Evolutionary conservation across 2,888 invertebrate species (phyloP), one percentile per base, ranked within the genome.

Genomic region (Craniophora ligustri): DNA sequence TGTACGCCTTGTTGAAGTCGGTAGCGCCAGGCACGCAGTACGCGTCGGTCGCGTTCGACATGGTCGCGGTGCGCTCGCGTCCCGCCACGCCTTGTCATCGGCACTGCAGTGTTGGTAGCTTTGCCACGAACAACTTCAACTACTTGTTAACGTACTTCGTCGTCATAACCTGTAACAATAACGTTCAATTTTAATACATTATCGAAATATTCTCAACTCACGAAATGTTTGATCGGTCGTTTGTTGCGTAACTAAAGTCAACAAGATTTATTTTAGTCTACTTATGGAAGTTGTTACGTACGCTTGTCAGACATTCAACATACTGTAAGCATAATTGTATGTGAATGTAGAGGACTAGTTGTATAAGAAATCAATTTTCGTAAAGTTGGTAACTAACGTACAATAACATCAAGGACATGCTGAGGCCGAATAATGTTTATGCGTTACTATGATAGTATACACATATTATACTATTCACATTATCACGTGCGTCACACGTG

Each of bases 1-100:
- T 94, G 90, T 97, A 98, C 50, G 94, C 94, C 71, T 86, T 91
- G 79, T 95, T 94, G 82, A 96, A 96, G 60, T 92, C 84, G 63
- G 93, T 93, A 67, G 96, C 90, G 66, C 95, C 94, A 48, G 93
- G 87, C 74, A 94, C 94, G 83, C 95, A 95, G 76, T 90, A 91
- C 63, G 91, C 91, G 66, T 89, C 91, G 47, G 91, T 91, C 67
- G 76, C 82, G 82, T 91, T 91, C 67, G 87, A 81, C 92, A 87
- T 88, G 75, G 68, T 86, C 69, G 63, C 72, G 67, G 68, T 76
- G 59, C 68, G 61, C 72, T 75, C 69, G 71, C 49, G 67, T 53
- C 42, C 63, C 46, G 51, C 70, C 60, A 61, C 53, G 67, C 55
- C 53, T 72, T 60, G 76, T 81, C 86, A 86, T 86, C 78, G 78